Conservation (phyloP, 2,113 vertebrate genomes). For the Dryoscopus gambensis region DNA sequence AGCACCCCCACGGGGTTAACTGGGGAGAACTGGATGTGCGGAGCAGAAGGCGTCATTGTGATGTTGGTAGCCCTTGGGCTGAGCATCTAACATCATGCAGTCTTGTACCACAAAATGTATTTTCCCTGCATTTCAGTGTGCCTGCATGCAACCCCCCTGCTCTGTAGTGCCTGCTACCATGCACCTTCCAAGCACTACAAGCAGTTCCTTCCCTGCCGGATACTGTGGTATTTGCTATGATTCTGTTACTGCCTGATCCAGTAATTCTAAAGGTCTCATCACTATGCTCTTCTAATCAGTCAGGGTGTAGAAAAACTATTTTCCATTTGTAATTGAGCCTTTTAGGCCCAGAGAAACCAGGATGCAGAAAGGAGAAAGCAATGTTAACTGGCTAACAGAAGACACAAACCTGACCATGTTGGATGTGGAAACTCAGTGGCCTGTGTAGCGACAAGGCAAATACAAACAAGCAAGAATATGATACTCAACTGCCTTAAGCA, state of each 20-base stretch:
- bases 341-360: not conserved
- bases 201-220: not conserved
- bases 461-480: rapidly evolving
- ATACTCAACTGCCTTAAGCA: not conserved
- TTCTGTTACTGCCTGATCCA: not conserved
- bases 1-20: not conserved
- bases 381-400: not conserved
- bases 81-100: not conserved
- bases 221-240: not conserved
- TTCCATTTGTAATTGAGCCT: not conserved
- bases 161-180: not conserved
- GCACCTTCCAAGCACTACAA: not conserved
- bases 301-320: not conserved
- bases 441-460: not conserved
- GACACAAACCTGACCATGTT: not conserved
- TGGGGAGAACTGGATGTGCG: not conserved
- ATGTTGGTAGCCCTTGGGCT: not conserved
- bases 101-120: not conserved
- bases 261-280: not conserved
- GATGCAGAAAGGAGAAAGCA: not conserved
- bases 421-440: not conserved
- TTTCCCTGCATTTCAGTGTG: not conserved
- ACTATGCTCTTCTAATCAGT: not conserved
- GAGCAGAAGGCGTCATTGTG: not conserved
- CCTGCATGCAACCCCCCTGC: not conserved